Base-by-base conservation (phyloP, 2,797 vertebrate genomes). In the Cirrhinus mrigala region DNA sequence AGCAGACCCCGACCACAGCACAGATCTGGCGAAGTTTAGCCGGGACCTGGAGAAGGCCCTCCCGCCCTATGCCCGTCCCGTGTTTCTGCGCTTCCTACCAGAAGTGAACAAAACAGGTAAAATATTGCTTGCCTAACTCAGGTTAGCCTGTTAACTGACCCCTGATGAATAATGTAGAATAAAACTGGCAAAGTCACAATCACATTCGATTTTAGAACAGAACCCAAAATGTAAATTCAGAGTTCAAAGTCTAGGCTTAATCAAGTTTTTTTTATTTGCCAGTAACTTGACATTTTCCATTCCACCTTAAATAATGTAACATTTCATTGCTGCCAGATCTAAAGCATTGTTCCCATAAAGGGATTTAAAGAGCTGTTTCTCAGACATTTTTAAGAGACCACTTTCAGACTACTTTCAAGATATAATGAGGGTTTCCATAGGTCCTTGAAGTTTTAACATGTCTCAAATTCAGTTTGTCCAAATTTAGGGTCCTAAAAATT, bases 71-170 rank as follows among this genome's bases (percentile, higher is more conserved):
- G 97, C 98, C 0, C 95, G 96, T 15, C 98, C 98, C 0, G 94
- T 99, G 77, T 99, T 99, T 93, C 94, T 99, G 84, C 95, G 98
- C 82, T 94, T 99, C 84, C 94, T 99, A 64, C 94, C 94, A 0
- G 94, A 98, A 89, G 97, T 99, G 87, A 95, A 97, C 92, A 99
- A 99, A 92, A 99, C 98, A 79, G 97, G 98, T 99, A 81, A 70
- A 81, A 18, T 18, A 7, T 15, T 4, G 0, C 40, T 16, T 3
- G 0, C 16, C n/a, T 22, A 1, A 58, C 12, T 33, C 24, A 22
- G 50, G 18, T 10, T 27, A 27, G 6, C 20, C 40, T 10, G 3
- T 48, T 6, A 29, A 18, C 15, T 16, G 27, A 44, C 16, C 1
- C 7, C 22, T 58, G 50, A 46, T 46, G 22, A 44, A 46, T 71